phyloP scores from a whole-genome alignment of 2,888 invertebrate genomes.

The Chrysotoxum bicinctum region DNA sequence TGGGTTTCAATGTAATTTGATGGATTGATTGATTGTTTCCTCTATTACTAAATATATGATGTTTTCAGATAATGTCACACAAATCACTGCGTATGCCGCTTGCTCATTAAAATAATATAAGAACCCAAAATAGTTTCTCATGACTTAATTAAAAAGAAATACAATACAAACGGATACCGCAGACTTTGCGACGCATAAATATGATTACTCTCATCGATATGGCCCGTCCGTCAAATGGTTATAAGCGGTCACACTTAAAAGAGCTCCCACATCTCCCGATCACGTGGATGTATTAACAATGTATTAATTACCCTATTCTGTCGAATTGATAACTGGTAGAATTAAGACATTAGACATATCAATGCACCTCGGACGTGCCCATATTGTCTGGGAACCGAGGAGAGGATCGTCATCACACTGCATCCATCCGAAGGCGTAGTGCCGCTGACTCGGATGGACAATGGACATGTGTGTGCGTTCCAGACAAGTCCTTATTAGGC shows the following conservation, averaged over 20 bases:
- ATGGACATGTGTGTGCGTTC: constrained; percentile 37
- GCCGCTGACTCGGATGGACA: not conserved
- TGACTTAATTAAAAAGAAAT: constrained; percentile 31
- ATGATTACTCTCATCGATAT: constrained; percentile 68
- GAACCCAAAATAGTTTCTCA: constrained; percentile 45
- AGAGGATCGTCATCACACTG: constrained; percentile 12
- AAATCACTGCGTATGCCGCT: constrained; percentile 54
- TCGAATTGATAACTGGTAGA: constrained; percentile 69
- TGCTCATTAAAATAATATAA: constrained; percentile 19
- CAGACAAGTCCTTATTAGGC: constrained; percentile 75
- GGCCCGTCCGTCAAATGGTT: not conserved
- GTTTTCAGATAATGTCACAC: constrained; percentile 70
- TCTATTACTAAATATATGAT: constrained; percentile 68
- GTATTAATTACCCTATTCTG: constrained; percentile 72
- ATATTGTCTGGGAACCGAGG: constrained; percentile 64
- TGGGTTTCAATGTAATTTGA: constrained; percentile 35
- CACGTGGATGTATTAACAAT: constrained; percentile 72
- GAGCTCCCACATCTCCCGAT: constrained; percentile 40
- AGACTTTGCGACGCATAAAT: constrained; percentile 72
- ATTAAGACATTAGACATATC: constrained; percentile 73
- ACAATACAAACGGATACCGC: constrained; percentile 65
- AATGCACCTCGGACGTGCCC: constrained; percentile 68
- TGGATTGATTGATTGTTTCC: constrained; percentile 71
- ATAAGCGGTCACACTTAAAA: constrained; percentile 54
- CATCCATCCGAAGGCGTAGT: constrained; percentile 19